A percentile compares a stretch with the other conserved stretches of the same genome.
Conservation (phyloP, 2,113 vertebrate genomes). For the Cololabis saira region DNA sequence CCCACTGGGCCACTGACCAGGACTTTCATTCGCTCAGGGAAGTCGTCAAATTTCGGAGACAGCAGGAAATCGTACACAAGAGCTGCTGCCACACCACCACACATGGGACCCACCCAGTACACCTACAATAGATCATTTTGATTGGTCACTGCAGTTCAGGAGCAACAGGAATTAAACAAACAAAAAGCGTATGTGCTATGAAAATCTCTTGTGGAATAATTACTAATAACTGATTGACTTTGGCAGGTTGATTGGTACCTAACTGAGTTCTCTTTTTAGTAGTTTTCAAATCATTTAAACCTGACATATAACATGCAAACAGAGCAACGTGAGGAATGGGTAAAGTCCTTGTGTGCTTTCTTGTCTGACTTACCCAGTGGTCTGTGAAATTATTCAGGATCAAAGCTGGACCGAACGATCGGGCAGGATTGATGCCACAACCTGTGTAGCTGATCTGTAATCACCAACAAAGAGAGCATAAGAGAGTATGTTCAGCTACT, state of each 20-base stretch:
- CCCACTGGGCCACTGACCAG: conserved; percentile 90
- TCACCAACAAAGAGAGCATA: conserved; percentile 28
- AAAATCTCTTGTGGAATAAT: not conserved
- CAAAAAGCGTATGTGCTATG: conserved; percentile 15
- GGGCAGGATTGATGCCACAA: conserved; percentile 97
- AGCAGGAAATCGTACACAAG: conserved; percentile 95
- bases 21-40: conserved; percentile 90
- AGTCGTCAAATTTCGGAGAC: conserved; percentile 86
- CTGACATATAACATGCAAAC: conserved; percentile 7
- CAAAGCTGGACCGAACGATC: conserved; percentile 92
- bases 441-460: conserved; percentile 95
- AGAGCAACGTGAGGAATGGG: conserved; percentile 28
- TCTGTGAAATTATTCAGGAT: conserved; percentile 86
- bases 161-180: not conserved
- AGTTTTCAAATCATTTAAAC: no score
- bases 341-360: not conserved
- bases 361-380: conserved; percentile 89
- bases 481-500: conserved; percentile 19
- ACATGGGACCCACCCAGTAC: conserved; percentile 86
- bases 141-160: conserved; percentile 17
- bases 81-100: conserved; percentile 79
- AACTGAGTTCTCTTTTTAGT: not conserved
- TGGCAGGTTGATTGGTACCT: conserved; percentile 21
- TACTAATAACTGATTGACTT: conserved; percentile 72
- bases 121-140: conserved; percentile 65